These are phyloP conservation scores for Orchestes rusci DNA, from an alignment of 2,888 invertebrate genomes.

Conservation along the genomic window DNA sequence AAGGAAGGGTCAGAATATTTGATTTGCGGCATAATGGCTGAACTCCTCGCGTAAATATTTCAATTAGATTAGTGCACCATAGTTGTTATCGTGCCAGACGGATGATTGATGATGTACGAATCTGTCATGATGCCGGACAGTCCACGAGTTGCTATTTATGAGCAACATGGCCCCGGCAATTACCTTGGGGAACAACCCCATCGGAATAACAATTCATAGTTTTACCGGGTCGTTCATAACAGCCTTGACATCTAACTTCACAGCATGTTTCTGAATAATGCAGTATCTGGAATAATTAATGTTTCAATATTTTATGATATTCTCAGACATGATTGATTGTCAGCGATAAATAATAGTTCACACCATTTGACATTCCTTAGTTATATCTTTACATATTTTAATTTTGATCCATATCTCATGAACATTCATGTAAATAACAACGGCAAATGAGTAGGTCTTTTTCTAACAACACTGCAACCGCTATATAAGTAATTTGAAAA, in stretches of 20 bases:
- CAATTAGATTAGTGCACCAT: conserved; percentile 36
- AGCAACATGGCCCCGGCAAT: conserved; percentile 31
- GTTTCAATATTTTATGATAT: too few relatives aligned
- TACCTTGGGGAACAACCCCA: conserved; percentile 29
- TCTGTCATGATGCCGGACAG: conserved; percentile 42
- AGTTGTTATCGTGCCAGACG: conserved; percentile 34
- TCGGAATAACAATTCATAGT: conserved; percentile 18
- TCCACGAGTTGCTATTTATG: conserved; percentile 40
- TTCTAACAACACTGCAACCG: too few relatives aligned
- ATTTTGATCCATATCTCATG: too few relatives aligned
- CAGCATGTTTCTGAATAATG: conserved; percentile 7
- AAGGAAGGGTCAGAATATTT: conserved; percentile 21
- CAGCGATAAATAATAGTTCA: too few relatives aligned
- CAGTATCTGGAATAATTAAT: too few relatives aligned
- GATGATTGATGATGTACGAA: conserved; percentile 45
- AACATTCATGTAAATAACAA: too few relatives aligned
- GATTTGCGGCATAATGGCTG: conserved; percentile 28
- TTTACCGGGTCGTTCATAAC: conserved; percentile 14
- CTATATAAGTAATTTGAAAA: too few relatives aligned
- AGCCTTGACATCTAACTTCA: conserved; percentile 13
- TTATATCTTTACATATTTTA: too few relatives aligned
- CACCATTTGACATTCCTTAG: too few relatives aligned
- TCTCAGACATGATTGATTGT: too few relatives aligned
- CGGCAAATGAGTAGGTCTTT: too few relatives aligned
- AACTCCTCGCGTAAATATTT: conserved; percentile 34